phyloP scores from a whole-genome alignment of 2,113 vertebrate species.

The Kryptolebias marmoratus region DNA sequence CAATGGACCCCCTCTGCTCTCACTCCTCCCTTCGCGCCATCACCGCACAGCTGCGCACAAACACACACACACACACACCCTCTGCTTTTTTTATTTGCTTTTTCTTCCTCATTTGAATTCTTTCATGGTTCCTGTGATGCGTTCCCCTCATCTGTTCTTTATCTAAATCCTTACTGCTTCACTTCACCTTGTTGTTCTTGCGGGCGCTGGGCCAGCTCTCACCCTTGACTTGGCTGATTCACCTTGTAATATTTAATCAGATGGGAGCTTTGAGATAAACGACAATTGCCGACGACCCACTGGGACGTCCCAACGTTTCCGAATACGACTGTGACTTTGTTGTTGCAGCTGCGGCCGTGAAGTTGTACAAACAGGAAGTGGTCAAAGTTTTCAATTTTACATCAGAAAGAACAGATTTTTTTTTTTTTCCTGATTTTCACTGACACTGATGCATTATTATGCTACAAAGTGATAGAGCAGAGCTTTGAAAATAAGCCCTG shows the following conservation, averaged over 20 bases:
- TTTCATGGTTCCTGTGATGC: neutral
- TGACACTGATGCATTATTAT: neutral
- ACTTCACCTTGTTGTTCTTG: neutral
- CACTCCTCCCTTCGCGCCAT: slow-evolving; percentile 62
- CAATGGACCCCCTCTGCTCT: slow-evolving; percentile 75
- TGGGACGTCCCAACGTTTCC: slow-evolving; percentile 16
- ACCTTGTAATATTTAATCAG: slow-evolving; percentile 10
- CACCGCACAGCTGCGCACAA: slow-evolving; percentile 59
- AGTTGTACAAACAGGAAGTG: slow-evolving; percentile 17
- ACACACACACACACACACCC: slow-evolving; percentile 27
- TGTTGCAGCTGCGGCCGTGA: slow-evolving; percentile 23
- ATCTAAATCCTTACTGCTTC: neutral
- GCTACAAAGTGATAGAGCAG: neutral
- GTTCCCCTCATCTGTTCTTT: slow-evolving; percentile 7
- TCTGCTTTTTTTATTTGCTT: slow-evolving; percentile 12
- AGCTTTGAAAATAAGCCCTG: neutral
- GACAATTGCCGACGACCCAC: neutral
- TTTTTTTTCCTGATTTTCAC: neutral
- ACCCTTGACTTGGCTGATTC: neutral
- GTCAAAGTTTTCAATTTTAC: slow-evolving; percentile 7
- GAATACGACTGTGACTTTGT: slow-evolving; percentile 9
- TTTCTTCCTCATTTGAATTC: slow-evolving; percentile 7
- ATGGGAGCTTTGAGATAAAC: slow-evolving; percentile 10
- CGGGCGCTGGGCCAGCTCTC: neutral
- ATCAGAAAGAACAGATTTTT: neutral